phyloP scores from a whole-genome alignment of 2,888 invertebrate genomes.

The Andrena praecox region DNA sequence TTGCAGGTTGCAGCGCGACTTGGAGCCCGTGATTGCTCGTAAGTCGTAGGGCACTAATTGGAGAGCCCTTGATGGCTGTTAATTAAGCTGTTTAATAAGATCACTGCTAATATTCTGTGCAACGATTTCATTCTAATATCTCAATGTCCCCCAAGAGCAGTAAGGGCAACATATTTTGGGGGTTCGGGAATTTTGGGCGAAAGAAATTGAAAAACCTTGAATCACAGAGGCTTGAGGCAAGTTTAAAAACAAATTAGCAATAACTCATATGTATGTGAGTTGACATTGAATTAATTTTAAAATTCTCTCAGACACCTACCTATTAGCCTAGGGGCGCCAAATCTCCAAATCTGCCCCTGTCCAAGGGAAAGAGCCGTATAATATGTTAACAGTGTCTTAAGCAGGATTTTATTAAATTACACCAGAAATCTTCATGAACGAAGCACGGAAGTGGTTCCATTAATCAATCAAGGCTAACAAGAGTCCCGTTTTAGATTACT shows the following conservation, averaged over 20 bases:
- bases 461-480: conserved; percentile 39
- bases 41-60: conserved; percentile 34
- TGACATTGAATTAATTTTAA: not conserved
- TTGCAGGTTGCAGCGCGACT: not conserved
- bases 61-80: conserved; percentile 22
- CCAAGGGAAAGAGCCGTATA: not conserved
- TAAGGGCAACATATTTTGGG: no score
- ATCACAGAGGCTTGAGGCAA: no score
- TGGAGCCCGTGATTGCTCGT: not conserved
- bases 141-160: no score
- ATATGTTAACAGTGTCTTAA: not conserved
- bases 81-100: not conserved
- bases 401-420: not conserved
- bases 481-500: conserved; percentile 18
- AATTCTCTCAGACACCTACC: not conserved
- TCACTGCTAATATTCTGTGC: not conserved
- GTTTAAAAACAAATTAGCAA: no score
- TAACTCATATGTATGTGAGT: no score
- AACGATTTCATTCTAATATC: not conserved
- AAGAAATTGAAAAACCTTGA: no score
- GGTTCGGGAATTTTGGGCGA: no score
- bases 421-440: not conserved
- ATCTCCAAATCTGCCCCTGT: no score
- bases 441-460: not conserved
- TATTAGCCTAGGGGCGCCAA: no score